Percentiles rank a stretch among this genome's conserved stretches.
Conservation (phyloP, 2,888 invertebrate genomes). For the Liodrosophila aerea region DNA sequence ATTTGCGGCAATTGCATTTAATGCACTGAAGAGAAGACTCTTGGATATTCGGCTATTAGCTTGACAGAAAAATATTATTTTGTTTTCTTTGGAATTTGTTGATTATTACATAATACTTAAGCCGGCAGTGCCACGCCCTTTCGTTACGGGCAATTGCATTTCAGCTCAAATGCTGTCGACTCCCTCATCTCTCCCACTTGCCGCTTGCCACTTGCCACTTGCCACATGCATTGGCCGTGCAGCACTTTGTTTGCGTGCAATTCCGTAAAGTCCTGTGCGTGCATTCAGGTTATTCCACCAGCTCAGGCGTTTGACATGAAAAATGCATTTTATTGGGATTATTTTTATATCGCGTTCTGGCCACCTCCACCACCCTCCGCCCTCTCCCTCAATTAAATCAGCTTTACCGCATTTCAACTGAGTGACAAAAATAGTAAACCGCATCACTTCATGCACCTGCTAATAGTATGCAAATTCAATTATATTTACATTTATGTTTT, state of each 20-base stretch:
- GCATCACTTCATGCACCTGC: slow-evolving; percentile 24
- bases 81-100: slow-evolving; percentile 21
- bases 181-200: background rate
- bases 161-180: background rate
- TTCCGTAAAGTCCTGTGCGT: slow-evolving; percentile 77
- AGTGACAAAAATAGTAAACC: slow-evolving; percentile 14
- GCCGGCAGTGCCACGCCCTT: no score
- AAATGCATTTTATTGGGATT: slow-evolving; percentile 79
- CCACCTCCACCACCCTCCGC: background rate
- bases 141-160: slow-evolving; percentile 6
- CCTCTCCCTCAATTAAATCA: slow-evolving; percentile 30
- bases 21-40: no score
- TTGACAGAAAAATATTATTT: slow-evolving; percentile 52
- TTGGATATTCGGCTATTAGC: slow-evolving; percentile 49
- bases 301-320: slow-evolving; percentile 80
- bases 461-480: slow-evolving; percentile 66
- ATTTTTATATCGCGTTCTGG: slow-evolving; percentile 68
- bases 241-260: slow-evolving; percentile 74
- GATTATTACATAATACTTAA: slow-evolving; percentile 59
- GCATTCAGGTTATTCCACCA: slow-evolving; percentile 76
- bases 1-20: slow-evolving; percentile 61
- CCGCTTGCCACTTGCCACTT: slow-evolving; percentile 1
- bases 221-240: slow-evolving; percentile 34
- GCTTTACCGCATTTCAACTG: slow-evolving; percentile 15
- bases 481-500: slow-evolving; percentile 65